phyloP scores from a whole-genome alignment of 2,797 vertebrate genomes.

The Cirrhinus mrigala region DNA sequence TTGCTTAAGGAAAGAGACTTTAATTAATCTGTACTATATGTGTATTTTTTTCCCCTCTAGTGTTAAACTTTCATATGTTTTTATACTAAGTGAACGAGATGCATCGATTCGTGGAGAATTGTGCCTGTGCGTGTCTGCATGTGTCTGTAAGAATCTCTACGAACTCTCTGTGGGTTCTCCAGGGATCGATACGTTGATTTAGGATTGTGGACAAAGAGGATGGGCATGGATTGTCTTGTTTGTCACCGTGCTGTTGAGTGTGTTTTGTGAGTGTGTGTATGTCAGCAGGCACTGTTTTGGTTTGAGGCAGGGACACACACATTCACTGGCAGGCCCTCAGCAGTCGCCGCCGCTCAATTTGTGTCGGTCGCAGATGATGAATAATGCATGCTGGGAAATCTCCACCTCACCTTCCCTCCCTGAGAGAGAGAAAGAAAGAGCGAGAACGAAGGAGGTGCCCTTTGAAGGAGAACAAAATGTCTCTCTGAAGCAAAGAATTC shows the following conservation, averaged over 20 bases:
- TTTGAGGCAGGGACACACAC: slow-evolving; percentile 48
- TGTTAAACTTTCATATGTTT: slow-evolving; percentile 19
- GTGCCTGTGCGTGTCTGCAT: slow-evolving; percentile 21
- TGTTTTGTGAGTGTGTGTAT: slow-evolving; percentile 31
- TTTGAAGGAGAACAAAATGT: slow-evolving; percentile 44
- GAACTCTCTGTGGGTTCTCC: slow-evolving; percentile 18
- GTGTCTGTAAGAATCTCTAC: slow-evolving; percentile 27
- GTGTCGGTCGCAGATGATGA: slow-evolving; percentile 56
- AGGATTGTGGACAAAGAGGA: slow-evolving; percentile 46
- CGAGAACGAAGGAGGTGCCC: slow-evolving; percentile 26
- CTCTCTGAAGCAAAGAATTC: slow-evolving; percentile 28
- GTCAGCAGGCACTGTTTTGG: slow-evolving; percentile 53
- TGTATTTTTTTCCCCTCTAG: background rate
- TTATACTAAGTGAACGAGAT: background rate
- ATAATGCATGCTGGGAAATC: slow-evolving; percentile 60
- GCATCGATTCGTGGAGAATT: slow-evolving; percentile 10
- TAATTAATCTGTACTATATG: background rate
- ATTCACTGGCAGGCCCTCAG: slow-evolving; percentile 50
- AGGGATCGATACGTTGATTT: slow-evolving; percentile 48
- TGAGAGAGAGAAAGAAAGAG: slow-evolving; percentile 44
- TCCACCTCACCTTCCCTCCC: slow-evolving; percentile 48
- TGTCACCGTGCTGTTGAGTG: slow-evolving; percentile 20
- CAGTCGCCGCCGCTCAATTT: slow-evolving; percentile 54
- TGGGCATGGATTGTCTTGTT: slow-evolving; percentile 42
- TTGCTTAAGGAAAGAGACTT: slow-evolving; percentile 24